Percentiles rank a stretch among this genome's conserved stretches.
Evolutionary conservation across 2,797 vertebrate species (phyloP).

Genomic region (Rhynchonycteris naso): DNA sequence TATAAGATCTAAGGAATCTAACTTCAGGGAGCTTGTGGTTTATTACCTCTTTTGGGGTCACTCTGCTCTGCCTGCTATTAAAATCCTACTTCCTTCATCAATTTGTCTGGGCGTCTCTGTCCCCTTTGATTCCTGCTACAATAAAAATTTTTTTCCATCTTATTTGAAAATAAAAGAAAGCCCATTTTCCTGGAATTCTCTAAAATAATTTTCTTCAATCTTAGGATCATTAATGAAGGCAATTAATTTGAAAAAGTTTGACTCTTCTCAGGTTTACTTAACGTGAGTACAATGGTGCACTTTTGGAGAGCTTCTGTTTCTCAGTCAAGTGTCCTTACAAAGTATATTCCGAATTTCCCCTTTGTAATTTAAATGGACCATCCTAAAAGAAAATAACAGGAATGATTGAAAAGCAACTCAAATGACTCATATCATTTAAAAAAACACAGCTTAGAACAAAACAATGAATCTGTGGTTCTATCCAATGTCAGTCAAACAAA

Average conservation of each 20-base stretch:
- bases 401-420: not conserved
- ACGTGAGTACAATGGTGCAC: not conserved
- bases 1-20: too few species aligned
- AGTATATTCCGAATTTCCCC: not conserved
- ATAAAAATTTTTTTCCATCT: not conserved
- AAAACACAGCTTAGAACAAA: not conserved
- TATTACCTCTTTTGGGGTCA: too few species aligned
- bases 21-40: too few species aligned
- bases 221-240: not conserved
- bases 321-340: not conserved
- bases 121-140: too few species aligned
- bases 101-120: too few species aligned
- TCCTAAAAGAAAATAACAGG: not conserved
- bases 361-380: not conserved
- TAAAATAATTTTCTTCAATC: slow-evolving; percentile 12
- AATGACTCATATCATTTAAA: not conserved
- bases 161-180: not conserved
- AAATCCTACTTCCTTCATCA: too few species aligned
- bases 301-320: not conserved
- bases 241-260: not conserved
- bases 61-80: too few species aligned
- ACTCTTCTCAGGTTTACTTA: not conserved
- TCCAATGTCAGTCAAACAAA: not conserved
- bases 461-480: not conserved
- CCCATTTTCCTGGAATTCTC: not conserved